Evolutionary conservation across 2,113 vertebrate genomes (phyloP), one percentile per base, ranked within the genome.

Genomic region (Oreotrochilus melanogaster): DNA sequence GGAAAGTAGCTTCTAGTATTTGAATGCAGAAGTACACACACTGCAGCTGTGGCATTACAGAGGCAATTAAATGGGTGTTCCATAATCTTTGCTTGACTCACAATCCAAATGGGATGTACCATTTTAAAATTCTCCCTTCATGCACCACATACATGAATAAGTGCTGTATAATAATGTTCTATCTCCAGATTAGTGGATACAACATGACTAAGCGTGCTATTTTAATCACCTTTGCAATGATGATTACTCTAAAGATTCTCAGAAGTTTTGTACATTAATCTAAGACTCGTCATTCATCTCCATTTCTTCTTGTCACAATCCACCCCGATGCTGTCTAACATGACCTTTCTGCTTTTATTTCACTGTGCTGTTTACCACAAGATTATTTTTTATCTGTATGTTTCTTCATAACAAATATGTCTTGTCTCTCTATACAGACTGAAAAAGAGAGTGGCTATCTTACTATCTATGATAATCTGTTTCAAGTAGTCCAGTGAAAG

Each of bases 41-140:
- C 31, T 97, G 95, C 96, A 97, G 96, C 96, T 97, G 96, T 78
- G 92, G 79, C 87, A 93, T 95, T 94, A 94, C 93, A 89, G 95
- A 89, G 61, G 87, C 91, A 97, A 95, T 97, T 96, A 97, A 97
- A 96, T 93, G 95, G 92, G 95, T 95, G 95, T 95, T 93, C 88
- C 86, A 94, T 74, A 96, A 95, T 93, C 83, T 94, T 80, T 7
- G 14, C 76, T 91, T 95, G 92, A 95, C 88, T 97, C 95, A 96
- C 78, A 86, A 87, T 72, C 76, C 54, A 1, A 94, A 93, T 92
- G 89, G 74, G 81, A 92, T 3, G 78, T 60, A 94, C 78, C 62
- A 62, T 87, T 86, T 94, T 27, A 92, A 91, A 93, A 92, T 92
- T 88, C 80, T 92, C 92, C 61, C 74, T 96, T 91, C 92, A 71